Conservation (phyloP, 1,140 invertebrate genomes). For the Papilio xuthus region DNA sequence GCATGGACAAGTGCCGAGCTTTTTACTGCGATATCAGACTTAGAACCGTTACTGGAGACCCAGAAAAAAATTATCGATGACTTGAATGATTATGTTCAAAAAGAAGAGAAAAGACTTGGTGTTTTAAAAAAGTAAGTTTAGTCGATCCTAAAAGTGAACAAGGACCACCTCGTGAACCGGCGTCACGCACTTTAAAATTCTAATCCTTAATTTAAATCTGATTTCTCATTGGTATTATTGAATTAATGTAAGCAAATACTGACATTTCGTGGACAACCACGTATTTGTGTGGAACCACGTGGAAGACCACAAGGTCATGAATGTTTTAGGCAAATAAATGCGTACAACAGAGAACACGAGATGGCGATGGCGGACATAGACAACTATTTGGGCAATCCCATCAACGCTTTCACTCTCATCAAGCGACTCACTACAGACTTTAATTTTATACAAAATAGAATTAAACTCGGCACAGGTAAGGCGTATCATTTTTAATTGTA, state of each 20-base stretch:
- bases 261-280: no score
- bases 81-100: constrained; percentile 90
- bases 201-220: no score
- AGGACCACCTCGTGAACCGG: no score
- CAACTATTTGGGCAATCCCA: constrained; percentile 94
- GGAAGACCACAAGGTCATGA: no score
- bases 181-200: no score
- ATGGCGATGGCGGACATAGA: constrained; percentile 91
- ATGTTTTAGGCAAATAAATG: no score
- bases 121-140: constrained; percentile 89
- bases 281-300: no score
- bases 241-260: no score
- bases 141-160: constrained; percentile 44
- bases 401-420: constrained; percentile 96
- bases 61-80: constrained; percentile 92
- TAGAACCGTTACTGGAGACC: constrained; percentile 93
- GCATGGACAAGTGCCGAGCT: constrained; percentile 82
- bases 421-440: constrained; percentile 95
- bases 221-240: no score
- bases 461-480: constrained; percentile 81
- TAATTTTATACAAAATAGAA: constrained; percentile 10
- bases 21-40: constrained; percentile 95
- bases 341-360: no score
- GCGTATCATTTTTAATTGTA: neutral
- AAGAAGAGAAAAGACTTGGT: constrained; percentile 90